Evolutionary conservation across 2,113 vertebrate species (phyloP), one percentile per base, ranked within the genome.

Genomic region (Erythrocercus mccallii): DNA sequence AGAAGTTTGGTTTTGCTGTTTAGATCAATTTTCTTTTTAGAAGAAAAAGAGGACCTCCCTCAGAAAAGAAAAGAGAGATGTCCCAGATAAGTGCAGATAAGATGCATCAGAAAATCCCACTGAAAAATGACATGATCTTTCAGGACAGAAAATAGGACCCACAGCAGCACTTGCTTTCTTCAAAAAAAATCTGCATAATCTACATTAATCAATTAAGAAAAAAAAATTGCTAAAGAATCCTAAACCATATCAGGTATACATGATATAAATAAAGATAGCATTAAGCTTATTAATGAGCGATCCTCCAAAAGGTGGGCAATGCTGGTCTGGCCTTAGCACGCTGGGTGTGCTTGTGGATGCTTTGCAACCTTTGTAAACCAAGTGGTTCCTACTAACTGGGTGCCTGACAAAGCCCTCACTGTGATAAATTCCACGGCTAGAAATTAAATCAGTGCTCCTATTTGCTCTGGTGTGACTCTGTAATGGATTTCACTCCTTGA

Each of bases 391-490:
- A 12, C 47, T 20, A 15, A 54, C 72, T 31, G 68, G 10, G 28
- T 30, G 30, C 60, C 57, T 78, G 78, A 42, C 30, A 47, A 58
- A 70, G 54, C 56, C 56, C 85, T 77, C 45, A 18, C 68, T n/a
- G 74, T 40, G 93, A 96, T 81, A 95, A 97, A 97, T 96, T 95
- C 94, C 95, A 91, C 13, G 35, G 92, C 83, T 92, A 95, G 91
- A 94, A 95, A 97, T 94, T 95, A 89, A 97, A 96, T 96, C 92
- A 96, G 74, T 56, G 76, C 90, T 95, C 90, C 54, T 95, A 57
- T 73, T 94, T 96, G 95, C 86, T 95, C 95, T 96, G 83, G 90
- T 42, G 5, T 85, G 93, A 97, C 94, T 94, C 95, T 3, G 4
- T 73, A 94, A 96, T 57, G 79, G 85, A 87, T 96, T 94, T 87